phyloP scores from a whole-genome alignment of 2,113 vertebrate species.

The Datnioides undecimradiatus region DNA sequence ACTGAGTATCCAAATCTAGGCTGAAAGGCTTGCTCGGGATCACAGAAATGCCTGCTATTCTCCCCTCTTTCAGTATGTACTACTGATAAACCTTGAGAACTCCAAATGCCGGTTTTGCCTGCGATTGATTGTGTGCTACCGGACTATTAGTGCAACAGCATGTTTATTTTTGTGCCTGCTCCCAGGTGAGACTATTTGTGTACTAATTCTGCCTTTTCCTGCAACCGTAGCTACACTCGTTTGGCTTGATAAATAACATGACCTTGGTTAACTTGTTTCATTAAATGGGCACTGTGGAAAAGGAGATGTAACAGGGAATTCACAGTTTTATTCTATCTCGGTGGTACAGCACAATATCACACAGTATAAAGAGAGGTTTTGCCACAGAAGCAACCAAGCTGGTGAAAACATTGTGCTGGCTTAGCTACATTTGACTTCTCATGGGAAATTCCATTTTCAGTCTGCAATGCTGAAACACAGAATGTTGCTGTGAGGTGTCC shows the following conservation, averaged over 20 bases:
- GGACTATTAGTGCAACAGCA: conserved; percentile 1
- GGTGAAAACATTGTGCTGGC: conserved; percentile 48
- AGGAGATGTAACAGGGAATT: conserved; percentile 15
- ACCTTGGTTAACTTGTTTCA: conserved; percentile 59
- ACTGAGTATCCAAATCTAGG: conserved; percentile 2
- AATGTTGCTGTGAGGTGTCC: conserved; percentile 64
- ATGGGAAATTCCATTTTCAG: conserved; percentile 70
- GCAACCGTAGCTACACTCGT: conserved; percentile 12
- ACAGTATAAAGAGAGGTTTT: conserved; percentile 32
- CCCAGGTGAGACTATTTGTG: conserved; percentile 21
- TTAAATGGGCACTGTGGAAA: conserved; percentile 36
- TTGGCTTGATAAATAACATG: conserved; percentile 32
- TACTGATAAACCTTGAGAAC: conserved; percentile 10
- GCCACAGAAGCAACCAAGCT: conserved; percentile 31
- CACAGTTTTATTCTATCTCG: background rate
- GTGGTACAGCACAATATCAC: conserved; percentile 14
- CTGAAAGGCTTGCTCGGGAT: background rate
- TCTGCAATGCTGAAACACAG: conserved; percentile 59
- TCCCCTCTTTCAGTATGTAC: background rate
- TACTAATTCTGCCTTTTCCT: conserved; percentile 9
- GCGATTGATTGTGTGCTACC: background rate
- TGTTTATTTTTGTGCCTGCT: conserved; percentile 10
- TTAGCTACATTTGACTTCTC: conserved; percentile 67
- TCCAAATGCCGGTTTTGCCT: conserved; percentile 5
- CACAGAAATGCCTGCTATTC: background rate